Base-by-base conservation (phyloP, 2,888 invertebrate species). In the Callyntrura sp. region DNA sequence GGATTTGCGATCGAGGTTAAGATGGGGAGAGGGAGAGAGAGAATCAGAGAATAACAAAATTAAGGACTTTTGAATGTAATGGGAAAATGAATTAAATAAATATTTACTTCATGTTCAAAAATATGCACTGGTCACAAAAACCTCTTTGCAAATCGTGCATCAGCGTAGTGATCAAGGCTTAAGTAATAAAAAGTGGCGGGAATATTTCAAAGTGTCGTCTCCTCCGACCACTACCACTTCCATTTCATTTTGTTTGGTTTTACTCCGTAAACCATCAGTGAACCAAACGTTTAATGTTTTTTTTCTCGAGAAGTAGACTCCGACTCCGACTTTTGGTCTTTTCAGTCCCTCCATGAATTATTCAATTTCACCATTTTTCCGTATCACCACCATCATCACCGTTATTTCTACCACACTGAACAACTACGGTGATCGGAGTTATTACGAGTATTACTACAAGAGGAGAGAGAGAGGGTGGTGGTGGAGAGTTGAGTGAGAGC, bases 271-370 rank as follows among this genome's bases (percentile, higher is more conserved):
- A 76, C 48, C 76, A 68, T 43, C 76, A 76, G 2, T 20, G 2
- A 76, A 76, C 48, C 11, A 48, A 76, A 48, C 48, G 48, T 48
- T 76, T 23, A 48, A 35, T 65, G 12, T 48, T 51, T 51, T 76
- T 43, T 48, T 51, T 51, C 48, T 43, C 9, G 2, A 48, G 17
- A 5, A 43, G 28, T 28, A 43, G 8, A 76, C n/a, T n/a, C n/a
- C 2, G 20, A 43, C 45, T 17, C 28, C 68, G 35, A 28, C n/a
- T 35, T 20, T 35, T 35, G 35, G 23, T 48, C 12, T 11, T 55
- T 57, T 76, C 28, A 45, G 57, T 60, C 23, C 8, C 82, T 78
- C 88, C 68, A 89, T 89, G 89, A 89, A 89, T 89, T 68, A 89
- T 89, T 89, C 89, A 89, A 68, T 89, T 65, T 57, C 35, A 11